phyloP scores from a whole-genome alignment of 2,888 invertebrate species.

The Cosmopolites sordidus region DNA sequence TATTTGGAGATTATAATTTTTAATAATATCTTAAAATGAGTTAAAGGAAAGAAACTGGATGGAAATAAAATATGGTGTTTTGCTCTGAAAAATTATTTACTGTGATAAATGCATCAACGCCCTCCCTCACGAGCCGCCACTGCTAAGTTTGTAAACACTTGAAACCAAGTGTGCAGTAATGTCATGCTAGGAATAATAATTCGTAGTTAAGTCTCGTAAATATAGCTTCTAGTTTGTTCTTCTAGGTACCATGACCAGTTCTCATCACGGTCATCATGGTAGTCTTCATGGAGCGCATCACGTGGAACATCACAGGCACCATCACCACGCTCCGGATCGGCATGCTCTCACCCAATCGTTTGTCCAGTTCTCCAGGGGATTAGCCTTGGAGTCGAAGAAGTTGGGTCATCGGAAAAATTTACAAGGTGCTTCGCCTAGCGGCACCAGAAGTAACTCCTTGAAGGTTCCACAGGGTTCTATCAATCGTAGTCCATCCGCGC shows the following conservation, averaged over 20 bases:
- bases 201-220: too few relatives aligned
- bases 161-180: too few relatives aligned
- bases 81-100: too few relatives aligned
- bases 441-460: conserved; percentile 37
- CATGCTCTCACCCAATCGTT: conserved; percentile 50
- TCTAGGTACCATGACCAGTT: conserved; percentile 6
- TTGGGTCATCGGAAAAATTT: conserved; percentile 10
- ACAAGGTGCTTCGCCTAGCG: conserved; percentile 22
- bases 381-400: conserved; percentile 39
- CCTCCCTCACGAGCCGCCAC: too few relatives aligned
- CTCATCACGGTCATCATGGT: conserved; percentile 9
- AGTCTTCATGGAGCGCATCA: conserved; percentile 11
- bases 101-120: too few relatives aligned
- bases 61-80: too few relatives aligned
- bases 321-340: conserved; percentile 30
- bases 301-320: conserved; percentile 19
- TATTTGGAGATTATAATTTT: too few relatives aligned
- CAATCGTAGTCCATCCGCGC: conserved; percentile 58
- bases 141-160: too few relatives aligned
- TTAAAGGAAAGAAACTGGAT: too few relatives aligned
- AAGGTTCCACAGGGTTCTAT: conserved; percentile 44
- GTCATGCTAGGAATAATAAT: too few relatives aligned
- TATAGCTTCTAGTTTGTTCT: too few relatives aligned
- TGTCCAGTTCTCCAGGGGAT: conserved; percentile 51
- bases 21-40: too few relatives aligned